Evolutionary conservation across 2,113 vertebrate genomes (phyloP), one percentile per base, ranked within the genome.

Genomic region (Atrichornis clamosus): DNA sequence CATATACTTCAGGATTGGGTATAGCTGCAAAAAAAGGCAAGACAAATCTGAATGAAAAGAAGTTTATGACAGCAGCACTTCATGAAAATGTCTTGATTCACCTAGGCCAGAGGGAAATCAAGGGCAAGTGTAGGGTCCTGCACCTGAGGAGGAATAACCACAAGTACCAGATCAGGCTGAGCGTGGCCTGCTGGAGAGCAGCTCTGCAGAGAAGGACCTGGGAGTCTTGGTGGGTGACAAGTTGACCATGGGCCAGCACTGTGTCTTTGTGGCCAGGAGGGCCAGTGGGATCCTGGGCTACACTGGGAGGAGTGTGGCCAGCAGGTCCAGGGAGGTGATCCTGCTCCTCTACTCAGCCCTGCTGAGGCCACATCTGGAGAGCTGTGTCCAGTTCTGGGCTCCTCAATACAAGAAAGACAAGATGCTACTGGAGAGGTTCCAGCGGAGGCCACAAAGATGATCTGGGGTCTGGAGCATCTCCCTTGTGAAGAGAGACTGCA

Each of bases 161-260:
- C 50, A 73, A 23, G 35, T 2, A 15, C 8, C n/a, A 55, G 27
- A 33, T n/a, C 2, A 7, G 60, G 18, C 1, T 50, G 58, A 35
- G 35, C 11, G 7, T 35, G 67, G 35, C 17, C 22, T 35, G 44
- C 32, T 50, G 52, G 42, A 33, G 42, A 42, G 19, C 32, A 58
- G 50, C 59, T 28, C 26, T 35, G 50, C 0, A 0, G 59, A 59
- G 42, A 37, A 50, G 2, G 27, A 42, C 10, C 27, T 5, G 18
- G 16, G 37, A 37, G 15, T 7, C 35, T 11, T 8, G 42, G 35
- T 19, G 77, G 37, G 17, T 5, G 18, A 13, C 15, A 60, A 37
- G 50, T 3, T 56, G 35, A 4, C 14, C 35, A 5, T 6, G 50
- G 28, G 59, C 42, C 15, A 15, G 50, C 58, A 73, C 22, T 1